Evolutionary conservation across 1,140 invertebrate species (phyloP).

Genomic region (Tyrophagus putrescentiae): DNA sequence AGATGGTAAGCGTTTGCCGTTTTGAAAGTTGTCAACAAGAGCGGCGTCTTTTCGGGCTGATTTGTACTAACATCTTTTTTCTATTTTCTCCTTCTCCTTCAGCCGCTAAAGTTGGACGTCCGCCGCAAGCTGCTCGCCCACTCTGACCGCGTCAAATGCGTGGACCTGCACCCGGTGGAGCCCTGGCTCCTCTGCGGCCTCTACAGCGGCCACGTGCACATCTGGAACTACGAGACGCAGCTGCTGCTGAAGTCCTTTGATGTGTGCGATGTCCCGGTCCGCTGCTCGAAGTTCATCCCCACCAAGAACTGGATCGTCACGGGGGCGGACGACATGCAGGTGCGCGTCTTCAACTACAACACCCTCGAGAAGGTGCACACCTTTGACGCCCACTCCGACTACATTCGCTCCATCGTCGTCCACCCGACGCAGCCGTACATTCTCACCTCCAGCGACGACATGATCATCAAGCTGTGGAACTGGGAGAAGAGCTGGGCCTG

Average conservation of each 20-base stretch:
- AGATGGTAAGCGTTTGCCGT: too few species aligned
- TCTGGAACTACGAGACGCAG: slow-evolving; percentile 96
- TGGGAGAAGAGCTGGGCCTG: slow-evolving; percentile 97
- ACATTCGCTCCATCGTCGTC: slow-evolving; percentile 85
- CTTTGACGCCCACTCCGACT: slow-evolving; percentile 97
- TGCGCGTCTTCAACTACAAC: slow-evolving; percentile 96
- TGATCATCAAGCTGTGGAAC: slow-evolving; percentile 98
- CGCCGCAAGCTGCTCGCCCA: slow-evolving; percentile 91
- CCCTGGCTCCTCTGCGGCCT: slow-evolving; percentile 96
- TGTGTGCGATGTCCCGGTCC: slow-evolving; percentile 86
- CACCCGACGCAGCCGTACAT: slow-evolving; percentile 96
- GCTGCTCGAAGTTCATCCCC: slow-evolving; percentile 86
- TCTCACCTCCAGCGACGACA: slow-evolving; percentile 93
- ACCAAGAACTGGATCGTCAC: slow-evolving; percentile 97
- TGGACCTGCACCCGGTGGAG: slow-evolving; percentile 90
- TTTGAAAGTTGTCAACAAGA: too few species aligned
- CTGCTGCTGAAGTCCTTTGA: slow-evolving; percentile 84
- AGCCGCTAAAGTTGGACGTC: slow-evolving; percentile 88
- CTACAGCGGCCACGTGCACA: slow-evolving; percentile 97
- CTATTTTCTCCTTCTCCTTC: background rate
- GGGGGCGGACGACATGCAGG: slow-evolving; percentile 62
- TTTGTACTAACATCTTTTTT: too few species aligned
- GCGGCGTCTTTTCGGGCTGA: too few species aligned
- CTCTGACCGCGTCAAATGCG: slow-evolving; percentile 93
- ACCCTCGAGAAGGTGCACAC: slow-evolving; percentile 86